Base-by-base conservation (phyloP, 1,140 invertebrate species). In the Micrasema longulum region DNA sequence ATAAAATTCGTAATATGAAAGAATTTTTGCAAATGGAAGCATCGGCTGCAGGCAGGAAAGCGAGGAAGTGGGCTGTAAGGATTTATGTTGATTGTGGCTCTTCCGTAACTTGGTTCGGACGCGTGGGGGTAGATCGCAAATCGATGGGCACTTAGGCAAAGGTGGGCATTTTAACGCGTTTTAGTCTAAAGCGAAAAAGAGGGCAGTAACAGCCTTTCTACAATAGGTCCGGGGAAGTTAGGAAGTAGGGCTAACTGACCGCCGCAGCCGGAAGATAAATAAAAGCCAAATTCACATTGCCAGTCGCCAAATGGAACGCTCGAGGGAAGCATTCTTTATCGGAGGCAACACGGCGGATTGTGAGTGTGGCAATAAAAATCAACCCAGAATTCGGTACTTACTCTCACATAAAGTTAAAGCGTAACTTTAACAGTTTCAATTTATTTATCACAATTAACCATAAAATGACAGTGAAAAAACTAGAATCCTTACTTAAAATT, bases 301-400 rank as follows among this genome's bases (percentile, higher is more conserved):
- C 55, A 60, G 36, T 55, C 36, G 55, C 55, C 36, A 38, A 60
- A 38, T 60, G 55, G 35, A 60, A 60, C 55, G 55, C 55, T 38
- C 55, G 55, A 18, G 55, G 55, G 36, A 60, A 41, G 20, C 36
- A 60, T 60, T 60, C 38, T 60, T 60, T 60, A 60, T 60, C 55
- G 55, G 55, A 10, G 55, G 55, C 55, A 60, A 60, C 55, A 60
- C 55, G 38, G 55, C 14, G 55, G 55, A 60, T 60, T 12, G 55
- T 60, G 35, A 41, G 55, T 22, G 50, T 11, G 50, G 22, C 50
- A 53, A 53, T 53, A 60, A 38, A 60, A 60, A 60, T 38, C 16
- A 60, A 41, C 14, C n/a, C 35, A 11, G 53, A 16, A 18, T 38
- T 14, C 53, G 14, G 53, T 38, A 26, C 18, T 43, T 16, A 50